Evolutionary conservation across 2,797 vertebrate species (phyloP).

Genomic region (Trachurus trachurus): DNA sequence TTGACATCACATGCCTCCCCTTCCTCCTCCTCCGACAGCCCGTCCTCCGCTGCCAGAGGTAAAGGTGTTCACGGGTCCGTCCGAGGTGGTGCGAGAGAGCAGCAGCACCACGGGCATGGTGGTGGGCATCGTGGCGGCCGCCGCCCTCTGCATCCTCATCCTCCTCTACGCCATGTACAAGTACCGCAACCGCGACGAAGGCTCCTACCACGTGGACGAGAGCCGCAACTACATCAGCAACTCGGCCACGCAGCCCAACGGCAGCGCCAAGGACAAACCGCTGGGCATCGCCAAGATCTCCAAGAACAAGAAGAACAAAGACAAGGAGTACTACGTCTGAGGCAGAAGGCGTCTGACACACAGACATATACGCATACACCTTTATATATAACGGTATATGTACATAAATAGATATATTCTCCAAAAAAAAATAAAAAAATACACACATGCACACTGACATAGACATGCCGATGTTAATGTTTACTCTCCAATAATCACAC

Average conservation of each 20-base stretch:
- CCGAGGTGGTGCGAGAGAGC: slow-evolving; percentile 95
- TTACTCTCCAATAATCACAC: slow-evolving; percentile 76
- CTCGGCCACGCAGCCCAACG: slow-evolving; percentile 98
- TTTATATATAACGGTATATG: slow-evolving; percentile 90
- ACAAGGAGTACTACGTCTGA: slow-evolving; percentile 99
- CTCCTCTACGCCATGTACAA: slow-evolving; percentile 99
- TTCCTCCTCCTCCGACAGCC: slow-evolving; percentile 62
- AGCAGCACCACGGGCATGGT: slow-evolving; percentile 99
- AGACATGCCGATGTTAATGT: slow-evolving; percentile 79
- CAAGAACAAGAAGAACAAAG: slow-evolving; percentile 99
- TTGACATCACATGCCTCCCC: slow-evolving; percentile 8
- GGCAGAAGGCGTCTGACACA: slow-evolving; percentile 66
- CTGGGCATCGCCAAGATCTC: slow-evolving; percentile 97
- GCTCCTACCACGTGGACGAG: slow-evolving; percentile 99
- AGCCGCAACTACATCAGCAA: slow-evolving; percentile 99
- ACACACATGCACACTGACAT: slow-evolving; percentile 68
- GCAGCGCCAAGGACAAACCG: slow-evolving; percentile 98
- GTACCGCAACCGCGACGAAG: slow-evolving; percentile 98
- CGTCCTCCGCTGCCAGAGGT: slow-evolving; percentile 89
- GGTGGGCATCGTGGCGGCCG: slow-evolving; percentile 97
- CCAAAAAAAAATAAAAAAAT: slow-evolving; percentile 69
- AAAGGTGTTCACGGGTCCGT: slow-evolving; percentile 91
- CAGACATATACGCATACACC: slow-evolving; percentile 86
- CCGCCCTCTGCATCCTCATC: slow-evolving; percentile 98
- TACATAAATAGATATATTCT: slow-evolving; percentile 89